These are phyloP conservation scores for Epinephelus coioides DNA, from an alignment of 2,797 vertebrate species.

Conservation along the genomic window DNA sequence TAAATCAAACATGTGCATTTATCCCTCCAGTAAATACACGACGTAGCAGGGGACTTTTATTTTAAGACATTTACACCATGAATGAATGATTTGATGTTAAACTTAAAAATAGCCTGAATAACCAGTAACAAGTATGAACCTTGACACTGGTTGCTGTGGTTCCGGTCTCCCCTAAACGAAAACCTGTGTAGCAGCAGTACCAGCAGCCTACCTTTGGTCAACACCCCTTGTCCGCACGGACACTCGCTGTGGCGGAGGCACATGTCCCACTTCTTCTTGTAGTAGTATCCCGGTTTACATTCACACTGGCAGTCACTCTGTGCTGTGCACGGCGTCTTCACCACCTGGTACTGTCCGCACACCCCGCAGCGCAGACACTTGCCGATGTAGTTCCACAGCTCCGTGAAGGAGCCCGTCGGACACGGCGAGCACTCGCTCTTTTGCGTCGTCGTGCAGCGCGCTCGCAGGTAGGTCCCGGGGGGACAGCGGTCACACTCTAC, in stretches of 20 bases:
- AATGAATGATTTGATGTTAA: too few species aligned
- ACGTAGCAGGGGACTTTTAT: too few species aligned
- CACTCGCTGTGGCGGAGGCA: slow-evolving; percentile 77
- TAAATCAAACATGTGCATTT: too few species aligned
- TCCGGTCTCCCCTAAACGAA: background rate
- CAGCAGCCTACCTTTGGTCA: slow-evolving; percentile 63
- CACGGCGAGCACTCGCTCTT: slow-evolving; percentile 73
- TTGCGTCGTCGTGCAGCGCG: slow-evolving; percentile 57
- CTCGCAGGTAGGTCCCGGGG: slow-evolving; percentile 60
- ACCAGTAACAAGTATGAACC: too few species aligned
- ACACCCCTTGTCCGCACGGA: slow-evolving; percentile 54
- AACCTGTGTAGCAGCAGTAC: too few species aligned
- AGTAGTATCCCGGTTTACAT: slow-evolving; percentile 73
- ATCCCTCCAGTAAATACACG: too few species aligned
- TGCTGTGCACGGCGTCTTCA: slow-evolving; percentile 54
- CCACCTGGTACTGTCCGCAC: slow-evolving; percentile 68
- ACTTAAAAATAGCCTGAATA: background rate
- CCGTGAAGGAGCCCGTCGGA: slow-evolving; percentile 74
- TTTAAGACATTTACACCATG: too few species aligned
- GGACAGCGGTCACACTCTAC: slow-evolving; percentile 74
- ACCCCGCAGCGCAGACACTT: slow-evolving; percentile 77
- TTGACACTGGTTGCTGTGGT: too few species aligned
- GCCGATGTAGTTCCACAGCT: slow-evolving; percentile 78
- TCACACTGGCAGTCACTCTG: slow-evolving; percentile 65
- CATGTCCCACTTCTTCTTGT: slow-evolving; percentile 8